phyloP scores from a whole-genome alignment of 2,113 vertebrate species.

The Halichoeres trimaculatus region DNA sequence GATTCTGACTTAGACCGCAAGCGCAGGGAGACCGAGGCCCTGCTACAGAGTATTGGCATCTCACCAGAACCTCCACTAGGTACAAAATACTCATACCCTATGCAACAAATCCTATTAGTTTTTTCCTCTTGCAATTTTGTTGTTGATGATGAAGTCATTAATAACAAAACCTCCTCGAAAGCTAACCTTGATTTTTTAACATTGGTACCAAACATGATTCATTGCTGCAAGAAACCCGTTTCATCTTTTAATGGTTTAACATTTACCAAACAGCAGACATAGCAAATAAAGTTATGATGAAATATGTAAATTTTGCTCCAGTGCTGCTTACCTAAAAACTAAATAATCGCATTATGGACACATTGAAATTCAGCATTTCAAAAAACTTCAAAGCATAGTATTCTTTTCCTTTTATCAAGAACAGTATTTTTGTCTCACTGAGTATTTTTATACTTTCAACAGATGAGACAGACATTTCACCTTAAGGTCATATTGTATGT shows the following conservation, averaged over 20 bases:
- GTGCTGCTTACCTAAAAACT: too few species aligned
- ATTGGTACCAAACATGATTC: neutral
- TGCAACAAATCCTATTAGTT: neutral
- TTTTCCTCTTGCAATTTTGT: neutral
- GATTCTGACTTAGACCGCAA: conserved; percentile 96
- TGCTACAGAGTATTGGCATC: conserved; percentile 97
- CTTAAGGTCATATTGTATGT: neutral
- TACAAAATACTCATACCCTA: conserved; percentile 49
- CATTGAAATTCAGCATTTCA: too few species aligned
- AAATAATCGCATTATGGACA: too few species aligned
- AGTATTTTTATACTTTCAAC: neutral
- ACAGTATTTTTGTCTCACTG: too few species aligned
- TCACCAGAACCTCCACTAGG: conserved; percentile 96
- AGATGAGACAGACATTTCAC: neutral
- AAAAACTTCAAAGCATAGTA: too few species aligned
- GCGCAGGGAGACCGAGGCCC: conserved; percentile 94
- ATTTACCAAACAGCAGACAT: neutral
- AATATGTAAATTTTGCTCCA: too few species aligned
- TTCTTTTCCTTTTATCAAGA: too few species aligned
- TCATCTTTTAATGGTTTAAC: neutral
- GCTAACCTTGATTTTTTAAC: neutral
- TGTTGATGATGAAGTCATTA: neutral
- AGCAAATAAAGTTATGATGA: neutral
- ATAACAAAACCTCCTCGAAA: neutral
- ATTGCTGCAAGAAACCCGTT: neutral